phyloP scores from a whole-genome alignment of 2,113 vertebrate species.

The Gopherus evgoodei region DNA sequence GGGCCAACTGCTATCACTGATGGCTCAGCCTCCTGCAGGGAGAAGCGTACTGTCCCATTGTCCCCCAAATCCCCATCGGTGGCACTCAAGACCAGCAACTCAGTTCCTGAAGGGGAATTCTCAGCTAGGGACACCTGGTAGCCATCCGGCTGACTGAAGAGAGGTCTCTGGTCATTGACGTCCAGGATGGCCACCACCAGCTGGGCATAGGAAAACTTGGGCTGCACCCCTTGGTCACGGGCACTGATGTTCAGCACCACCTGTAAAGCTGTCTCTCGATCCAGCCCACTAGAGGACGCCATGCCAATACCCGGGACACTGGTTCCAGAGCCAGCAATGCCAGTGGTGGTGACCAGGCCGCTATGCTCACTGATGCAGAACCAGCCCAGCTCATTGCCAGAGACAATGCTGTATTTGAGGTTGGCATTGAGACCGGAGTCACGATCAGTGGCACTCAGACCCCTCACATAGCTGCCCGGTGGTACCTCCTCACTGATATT shows the following conservation, averaged over 20 bases:
- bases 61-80: slow-evolving; percentile 92
- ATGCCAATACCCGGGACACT: accelerated
- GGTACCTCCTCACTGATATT: slow-evolving; percentile 94
- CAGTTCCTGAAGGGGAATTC: slow-evolving; percentile 87
- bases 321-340: slow-evolving; percentile 33
- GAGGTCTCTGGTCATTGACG: slow-evolving; percentile 93
- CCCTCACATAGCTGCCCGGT: slow-evolving; percentile 93
- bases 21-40: slow-evolving; percentile 85
- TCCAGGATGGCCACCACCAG: slow-evolving; percentile 91
- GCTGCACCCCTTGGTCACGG: slow-evolving; percentile 95
- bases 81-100: slow-evolving; percentile 88
- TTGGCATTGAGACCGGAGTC: slow-evolving; percentile 98
- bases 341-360: slow-evolving; percentile 91
- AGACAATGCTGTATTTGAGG: slow-evolving; percentile 94
- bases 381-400: slow-evolving; percentile 95
- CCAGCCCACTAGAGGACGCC: slow-evolving; percentile 68
- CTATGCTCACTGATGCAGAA: slow-evolving; percentile 96
- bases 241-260: slow-evolving; percentile 95
- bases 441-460: slow-evolving; percentile 93
- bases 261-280: slow-evolving; percentile 90
- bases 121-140: slow-evolving; percentile 89
- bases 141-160: slow-evolving; percentile 82
- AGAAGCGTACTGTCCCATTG: slow-evolving; percentile 93
- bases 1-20: background rate
- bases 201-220: slow-evolving; percentile 92